These are phyloP conservation scores for Antrozous pallidus DNA, from an alignment of 2,797 vertebrate genomes.

Conservation along the genomic window DNA sequence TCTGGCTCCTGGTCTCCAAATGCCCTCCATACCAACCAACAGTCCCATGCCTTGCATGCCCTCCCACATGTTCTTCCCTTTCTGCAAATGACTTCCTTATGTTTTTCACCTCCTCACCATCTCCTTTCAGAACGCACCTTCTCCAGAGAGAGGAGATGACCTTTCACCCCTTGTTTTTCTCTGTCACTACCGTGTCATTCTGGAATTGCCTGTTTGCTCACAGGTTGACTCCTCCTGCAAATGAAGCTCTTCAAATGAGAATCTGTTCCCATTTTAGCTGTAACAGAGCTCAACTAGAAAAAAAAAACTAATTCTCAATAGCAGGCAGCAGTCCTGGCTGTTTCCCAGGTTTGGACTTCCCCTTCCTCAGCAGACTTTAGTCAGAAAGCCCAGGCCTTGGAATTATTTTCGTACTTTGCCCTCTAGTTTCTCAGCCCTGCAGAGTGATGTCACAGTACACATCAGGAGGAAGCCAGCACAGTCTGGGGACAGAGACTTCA, in stretches of 20 bases:
- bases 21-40: not conserved
- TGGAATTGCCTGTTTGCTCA: not conserved
- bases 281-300: not conserved
- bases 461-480: slow-evolving; percentile 72
- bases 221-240: not conserved
- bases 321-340: not conserved
- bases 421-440: slow-evolving; percentile 17
- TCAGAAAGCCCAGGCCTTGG: not conserved
- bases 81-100: not conserved
- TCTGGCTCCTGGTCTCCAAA: not conserved
- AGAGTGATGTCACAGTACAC: slow-evolving; percentile 66
- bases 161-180: not conserved
- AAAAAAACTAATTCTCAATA: slow-evolving; percentile 1
- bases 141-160: not conserved
- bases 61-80: not conserved
- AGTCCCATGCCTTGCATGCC: not conserved
- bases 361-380: not conserved
- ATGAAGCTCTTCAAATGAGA: not conserved
- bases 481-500: slow-evolving; percentile 65
- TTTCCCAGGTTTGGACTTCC: not conserved
- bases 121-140: not conserved
- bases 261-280: not conserved
- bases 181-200: not conserved
- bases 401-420: not conserved
- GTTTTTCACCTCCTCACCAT: not conserved